Base-by-base conservation (phyloP, 1,140 invertebrate genomes). In the Calliopsis andreniformis region DNA sequence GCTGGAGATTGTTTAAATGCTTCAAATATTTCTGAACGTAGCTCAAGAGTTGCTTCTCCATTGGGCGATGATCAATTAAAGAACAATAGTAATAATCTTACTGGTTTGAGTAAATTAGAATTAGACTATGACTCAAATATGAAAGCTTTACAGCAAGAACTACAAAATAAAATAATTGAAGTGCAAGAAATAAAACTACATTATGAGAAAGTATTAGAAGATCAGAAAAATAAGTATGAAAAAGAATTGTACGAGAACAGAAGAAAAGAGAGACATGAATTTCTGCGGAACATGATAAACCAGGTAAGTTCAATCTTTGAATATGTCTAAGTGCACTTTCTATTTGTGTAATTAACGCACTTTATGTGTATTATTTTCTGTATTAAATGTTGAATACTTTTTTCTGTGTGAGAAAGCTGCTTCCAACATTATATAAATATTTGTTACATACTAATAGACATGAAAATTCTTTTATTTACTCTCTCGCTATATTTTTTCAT, bases 151-250 rank as follows among this genome's bases (percentile, higher is more conserved):
- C 70, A 79, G 51, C 67, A 77, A 3, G 78, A 87, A 64, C 42
- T 86, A 32, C 80, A 88, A 39, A 45, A 61, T 2, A 85, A 75
- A 45, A 67, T 78, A 7, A 63, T 72, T 10, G 87, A 92, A 79
- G 81, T 92, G 25, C 87, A 92, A 51, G 86, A 83, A 12, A 43
- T 92, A 0, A 87, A 78, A n/a, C 58, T 87, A 35, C 78, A 90
- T 30, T 93, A 94, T 69, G 87, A 93, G 42, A 91, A 90, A 16
- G 89, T 92, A 72, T 80, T 94, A 2, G 90, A 91, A 23, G 89
- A 92, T 16, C 84, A 93, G 68, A 91, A 92, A 43, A 88, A 78
- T 0, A 78, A 90, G 18, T 91, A 93, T 25, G 89, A 91, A 43
- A 88, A 89, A 25, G 87, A 92, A n/a, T 77, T 94, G n/a, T 86